Conservation (phyloP, 1,140 invertebrate species). For the Heliothis subflexa region DNA sequence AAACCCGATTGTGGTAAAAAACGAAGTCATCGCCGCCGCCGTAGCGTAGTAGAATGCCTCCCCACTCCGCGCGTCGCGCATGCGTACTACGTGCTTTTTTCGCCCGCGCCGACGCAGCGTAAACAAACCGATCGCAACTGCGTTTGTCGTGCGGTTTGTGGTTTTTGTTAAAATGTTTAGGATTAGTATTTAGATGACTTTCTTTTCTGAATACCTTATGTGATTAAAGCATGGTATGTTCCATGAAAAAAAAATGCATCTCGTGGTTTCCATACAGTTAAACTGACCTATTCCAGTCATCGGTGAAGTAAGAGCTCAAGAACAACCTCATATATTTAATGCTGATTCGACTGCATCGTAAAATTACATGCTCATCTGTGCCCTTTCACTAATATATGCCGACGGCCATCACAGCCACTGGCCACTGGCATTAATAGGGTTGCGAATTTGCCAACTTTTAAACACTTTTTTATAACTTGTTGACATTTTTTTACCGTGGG, state of each 20-base stretch:
- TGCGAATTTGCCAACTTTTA: constrained; percentile 45
- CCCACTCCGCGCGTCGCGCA: constrained; percentile 46
- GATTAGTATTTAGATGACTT: constrained; percentile 1
- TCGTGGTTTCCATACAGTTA: neutral
- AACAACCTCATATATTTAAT: neutral
- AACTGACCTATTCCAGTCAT: neutral
- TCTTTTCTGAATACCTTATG: neutral
- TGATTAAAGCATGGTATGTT: too few relatives aligned
- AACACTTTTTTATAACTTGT: constrained; percentile 37
- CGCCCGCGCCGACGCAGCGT: constrained; percentile 46
- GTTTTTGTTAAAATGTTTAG: constrained; percentile 10
- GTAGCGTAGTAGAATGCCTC: constrained; percentile 78
- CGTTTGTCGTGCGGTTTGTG: constrained; percentile 55
- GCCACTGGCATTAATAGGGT: constrained; percentile 29
- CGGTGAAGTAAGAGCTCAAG: neutral
- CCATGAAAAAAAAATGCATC: too few relatives aligned
- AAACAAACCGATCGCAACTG: constrained; percentile 57
- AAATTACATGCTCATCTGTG: constrained; percentile 10
- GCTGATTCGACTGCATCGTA: constrained; percentile 3
- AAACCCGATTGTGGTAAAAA: constrained; percentile 79
- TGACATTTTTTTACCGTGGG: constrained; percentile 34
- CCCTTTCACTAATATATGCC: constrained; percentile 36
- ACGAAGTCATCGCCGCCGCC: constrained; percentile 65
- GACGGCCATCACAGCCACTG: constrained; percentile 8
- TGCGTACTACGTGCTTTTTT: constrained; percentile 61